phyloP scores from a whole-genome alignment of 2,113 vertebrate species.

The Catharus minimus region DNA sequence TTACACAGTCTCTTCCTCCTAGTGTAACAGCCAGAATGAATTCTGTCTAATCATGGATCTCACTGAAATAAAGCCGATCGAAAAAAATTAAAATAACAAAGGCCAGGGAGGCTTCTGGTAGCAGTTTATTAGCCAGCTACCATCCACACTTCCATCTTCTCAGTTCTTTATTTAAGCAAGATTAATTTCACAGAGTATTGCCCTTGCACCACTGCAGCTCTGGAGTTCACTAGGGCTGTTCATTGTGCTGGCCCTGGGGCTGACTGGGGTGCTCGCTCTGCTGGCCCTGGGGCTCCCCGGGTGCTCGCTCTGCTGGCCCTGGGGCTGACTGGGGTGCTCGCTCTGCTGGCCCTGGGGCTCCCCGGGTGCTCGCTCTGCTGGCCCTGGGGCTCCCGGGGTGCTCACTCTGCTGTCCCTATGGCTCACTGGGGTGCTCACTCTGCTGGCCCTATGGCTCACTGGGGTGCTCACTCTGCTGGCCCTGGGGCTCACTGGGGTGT shows the following conservation, averaged over 20 bases:
- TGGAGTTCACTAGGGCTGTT: accelerated
- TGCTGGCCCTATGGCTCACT: accelerated
- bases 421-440: accelerated
- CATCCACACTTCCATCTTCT: not conserved
- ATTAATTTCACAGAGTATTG: not conserved
- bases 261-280: accelerated
- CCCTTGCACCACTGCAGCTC: not conserved
- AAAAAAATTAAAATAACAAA: not conserved
- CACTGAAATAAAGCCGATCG: not conserved
- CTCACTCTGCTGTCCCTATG: accelerated
- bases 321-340: too few species aligned
- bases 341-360: accelerated
- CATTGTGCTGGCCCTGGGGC: accelerated
- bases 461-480: accelerated
- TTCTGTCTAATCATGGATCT: not conserved
- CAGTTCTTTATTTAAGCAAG: not conserved
- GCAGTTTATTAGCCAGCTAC: accelerated
- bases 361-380: accelerated
- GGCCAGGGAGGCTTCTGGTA: not conserved
- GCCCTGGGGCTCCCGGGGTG: not conserved
- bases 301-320: not conserved
- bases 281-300: accelerated
- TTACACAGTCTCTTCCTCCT: not conserved
- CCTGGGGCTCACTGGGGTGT: accelerated
- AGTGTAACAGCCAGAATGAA: not conserved